phyloP scores from a whole-genome alignment of 2,888 invertebrate genomes.

The Acleris laterana region DNA sequence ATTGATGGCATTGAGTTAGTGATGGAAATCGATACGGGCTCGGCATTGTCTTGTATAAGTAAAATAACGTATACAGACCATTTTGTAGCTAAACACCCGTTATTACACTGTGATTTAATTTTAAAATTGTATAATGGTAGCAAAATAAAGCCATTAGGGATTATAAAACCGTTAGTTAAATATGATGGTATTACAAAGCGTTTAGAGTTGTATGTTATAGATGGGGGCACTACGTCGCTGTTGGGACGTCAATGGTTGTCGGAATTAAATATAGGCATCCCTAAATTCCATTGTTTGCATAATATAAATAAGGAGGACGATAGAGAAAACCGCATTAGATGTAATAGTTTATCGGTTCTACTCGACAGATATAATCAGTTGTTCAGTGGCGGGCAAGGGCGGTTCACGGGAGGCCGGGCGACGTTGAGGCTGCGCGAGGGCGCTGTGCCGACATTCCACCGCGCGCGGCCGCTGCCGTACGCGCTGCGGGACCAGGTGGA shows the following conservation, averaged over 20 bases:
- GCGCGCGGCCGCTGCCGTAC: slow-evolving; percentile 16
- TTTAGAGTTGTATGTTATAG: not conserved
- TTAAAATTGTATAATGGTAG: not conserved
- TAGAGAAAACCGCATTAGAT: too few species aligned
- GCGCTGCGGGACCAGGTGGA: slow-evolving; percentile 11
- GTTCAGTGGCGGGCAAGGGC: slow-evolving; percentile 2
- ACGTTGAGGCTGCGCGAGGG: slow-evolving; percentile 1
- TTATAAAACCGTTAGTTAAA: not conserved
- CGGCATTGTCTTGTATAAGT: not conserved
- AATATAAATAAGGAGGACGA: too few species aligned
- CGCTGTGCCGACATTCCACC: slow-evolving; percentile 1
- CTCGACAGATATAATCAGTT: slow-evolving; percentile 1
- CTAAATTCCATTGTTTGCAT: not conserved
- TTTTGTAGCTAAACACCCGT: not conserved
- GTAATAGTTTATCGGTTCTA: not conserved
- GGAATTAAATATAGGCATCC: not conserved
- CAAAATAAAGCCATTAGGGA: not conserved
- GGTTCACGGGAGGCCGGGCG: slow-evolving; percentile 3
- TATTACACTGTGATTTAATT: not conserved
- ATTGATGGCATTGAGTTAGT: not conserved
- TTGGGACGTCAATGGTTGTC: slow-evolving; percentile 3
- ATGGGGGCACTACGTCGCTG: not conserved
- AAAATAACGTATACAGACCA: not conserved
- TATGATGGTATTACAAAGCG: not conserved
- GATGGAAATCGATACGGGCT: not conserved